phyloP scores from a whole-genome alignment of 2,113 vertebrate species.

The Pleuronectes platessa region DNA sequence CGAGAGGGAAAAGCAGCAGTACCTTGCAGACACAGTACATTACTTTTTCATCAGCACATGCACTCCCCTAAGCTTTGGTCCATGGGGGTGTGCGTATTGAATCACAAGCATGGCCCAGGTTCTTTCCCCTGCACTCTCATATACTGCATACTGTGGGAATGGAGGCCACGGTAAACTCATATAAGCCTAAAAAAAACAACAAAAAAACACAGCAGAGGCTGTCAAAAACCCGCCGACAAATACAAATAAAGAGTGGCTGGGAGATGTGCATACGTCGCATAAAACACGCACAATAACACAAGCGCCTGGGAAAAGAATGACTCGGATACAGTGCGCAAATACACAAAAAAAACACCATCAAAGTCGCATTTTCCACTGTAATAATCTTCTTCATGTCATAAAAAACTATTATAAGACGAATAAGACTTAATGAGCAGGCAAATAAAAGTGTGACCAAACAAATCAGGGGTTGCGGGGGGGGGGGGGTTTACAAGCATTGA shows the following conservation, averaged over 20 bases:
- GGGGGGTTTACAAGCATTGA: constrained; percentile 40
- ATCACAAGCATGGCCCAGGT: constrained; percentile 72
- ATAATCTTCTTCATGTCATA: constrained; percentile 39
- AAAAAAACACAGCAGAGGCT: constrained; percentile 45
- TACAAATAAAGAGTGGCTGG: constrained; percentile 47
- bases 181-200: constrained; percentile 13
- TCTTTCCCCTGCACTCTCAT: constrained; percentile 61
- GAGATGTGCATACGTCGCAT: constrained; percentile 45
- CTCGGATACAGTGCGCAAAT: neutral
- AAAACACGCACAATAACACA: constrained; percentile 33
- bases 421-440: constrained; percentile 56
- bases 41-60: constrained; percentile 86
- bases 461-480: constrained; percentile 8
- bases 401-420: constrained; percentile 38
- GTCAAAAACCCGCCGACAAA: constrained; percentile 58
- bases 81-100: constrained; percentile 72
- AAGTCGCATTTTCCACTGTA: constrained; percentile 27
- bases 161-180: constrained; percentile 49
- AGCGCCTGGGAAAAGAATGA: neutral
- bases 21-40: constrained; percentile 83
- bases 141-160: constrained; percentile 69
- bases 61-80: constrained; percentile 78
- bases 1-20: constrained; percentile 64
- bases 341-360: constrained; percentile 38
- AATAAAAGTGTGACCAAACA: constrained; percentile 60